A percentile compares a stretch with the other conserved stretches of the same genome.
These are phyloP conservation scores for Drosophila pallidifrons DNA, from an alignment of 1,140 invertebrate species.

Conservation along the genomic window DNA sequence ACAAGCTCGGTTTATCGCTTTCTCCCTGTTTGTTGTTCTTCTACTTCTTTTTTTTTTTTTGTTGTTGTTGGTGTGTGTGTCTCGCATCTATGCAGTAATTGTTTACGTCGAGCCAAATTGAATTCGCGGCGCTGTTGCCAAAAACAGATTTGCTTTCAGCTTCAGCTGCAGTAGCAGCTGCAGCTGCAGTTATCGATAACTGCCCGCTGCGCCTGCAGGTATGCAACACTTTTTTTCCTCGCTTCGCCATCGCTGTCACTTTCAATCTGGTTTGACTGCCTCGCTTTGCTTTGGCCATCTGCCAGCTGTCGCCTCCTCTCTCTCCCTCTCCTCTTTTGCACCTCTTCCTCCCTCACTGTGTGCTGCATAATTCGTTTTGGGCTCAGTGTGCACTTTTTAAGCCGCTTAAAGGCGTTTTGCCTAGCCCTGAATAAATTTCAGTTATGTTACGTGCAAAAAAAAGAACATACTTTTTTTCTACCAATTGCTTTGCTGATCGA, in stretches of 20 bases:
- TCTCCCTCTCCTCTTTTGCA: slow-evolving; percentile 20
- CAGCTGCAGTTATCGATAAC: slow-evolving; percentile 28
- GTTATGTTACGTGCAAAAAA: not conserved
- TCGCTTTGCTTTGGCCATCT: slow-evolving; percentile 35
- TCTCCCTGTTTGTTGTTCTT: slow-evolving; percentile 31
- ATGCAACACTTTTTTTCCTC: slow-evolving; percentile 30
- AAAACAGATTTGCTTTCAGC: slow-evolving; percentile 28
- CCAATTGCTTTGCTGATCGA: not conserved
- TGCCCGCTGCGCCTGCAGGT: slow-evolving; percentile 19
- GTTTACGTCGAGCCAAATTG: slow-evolving; percentile 49
- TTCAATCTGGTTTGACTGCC: slow-evolving; percentile 44
- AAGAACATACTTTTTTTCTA: not conserved
- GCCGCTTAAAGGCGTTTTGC: slow-evolving; percentile 53
- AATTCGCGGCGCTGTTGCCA: slow-evolving; percentile 51
- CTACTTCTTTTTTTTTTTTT: not conserved
- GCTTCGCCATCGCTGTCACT: slow-evolving; percentile 55
- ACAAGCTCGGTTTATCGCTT: not conserved
- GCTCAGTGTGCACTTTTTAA: slow-evolving; percentile 43
- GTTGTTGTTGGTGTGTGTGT: slow-evolving; percentile 7
- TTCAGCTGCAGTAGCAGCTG: not conserved
- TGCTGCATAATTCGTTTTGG: slow-evolving; percentile 67
- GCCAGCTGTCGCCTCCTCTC: slow-evolving; percentile 18
- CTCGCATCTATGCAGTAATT: slow-evolving; percentile 51
- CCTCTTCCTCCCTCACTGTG: slow-evolving; percentile 23
- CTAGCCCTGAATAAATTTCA: no score